phyloP scores from a whole-genome alignment of 2,888 invertebrate species.

The Noctua comes region DNA sequence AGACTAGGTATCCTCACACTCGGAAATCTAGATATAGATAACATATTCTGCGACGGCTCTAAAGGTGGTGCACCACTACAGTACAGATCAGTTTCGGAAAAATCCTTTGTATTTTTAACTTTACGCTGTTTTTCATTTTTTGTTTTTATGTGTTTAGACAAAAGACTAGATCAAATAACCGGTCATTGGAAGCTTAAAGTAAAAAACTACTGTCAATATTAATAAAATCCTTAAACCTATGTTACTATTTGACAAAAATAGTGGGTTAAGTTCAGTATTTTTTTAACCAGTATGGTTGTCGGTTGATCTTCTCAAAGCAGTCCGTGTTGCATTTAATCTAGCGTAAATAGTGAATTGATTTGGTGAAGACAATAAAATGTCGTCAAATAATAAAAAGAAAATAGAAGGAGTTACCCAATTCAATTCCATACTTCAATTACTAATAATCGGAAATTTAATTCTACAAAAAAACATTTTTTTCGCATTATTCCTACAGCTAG shows the following conservation, averaged over 20 bases:
- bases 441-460: neutral
- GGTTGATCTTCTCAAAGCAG: neutral
- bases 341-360: neutral
- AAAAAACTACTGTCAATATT: neutral
- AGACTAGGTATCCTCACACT: neutral
- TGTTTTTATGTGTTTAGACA: neutral
- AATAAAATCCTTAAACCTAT: neutral
- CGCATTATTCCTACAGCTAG: neutral
- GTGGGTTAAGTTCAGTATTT: neutral
- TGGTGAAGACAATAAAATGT: neutral
- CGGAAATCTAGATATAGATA: neutral
- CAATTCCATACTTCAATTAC: neutral
- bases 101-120: neutral
- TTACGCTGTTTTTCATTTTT: neutral
- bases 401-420: neutral
- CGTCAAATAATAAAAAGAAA: neutral
- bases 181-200: neutral
- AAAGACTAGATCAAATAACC: neutral
- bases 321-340: neutral
- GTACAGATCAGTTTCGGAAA: neutral
- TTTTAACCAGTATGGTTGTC: neutral
- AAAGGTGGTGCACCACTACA: constrained; percentile 11
- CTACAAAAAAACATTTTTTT: neutral
- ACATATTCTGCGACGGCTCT: constrained; percentile 11
- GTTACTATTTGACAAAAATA: neutral